Evolutionary conservation across 64 coral and sea anemone species (phyloP), one percentile per base, ranked within the genome.

Genomic region (Exaiptasia diaphana): DNA sequence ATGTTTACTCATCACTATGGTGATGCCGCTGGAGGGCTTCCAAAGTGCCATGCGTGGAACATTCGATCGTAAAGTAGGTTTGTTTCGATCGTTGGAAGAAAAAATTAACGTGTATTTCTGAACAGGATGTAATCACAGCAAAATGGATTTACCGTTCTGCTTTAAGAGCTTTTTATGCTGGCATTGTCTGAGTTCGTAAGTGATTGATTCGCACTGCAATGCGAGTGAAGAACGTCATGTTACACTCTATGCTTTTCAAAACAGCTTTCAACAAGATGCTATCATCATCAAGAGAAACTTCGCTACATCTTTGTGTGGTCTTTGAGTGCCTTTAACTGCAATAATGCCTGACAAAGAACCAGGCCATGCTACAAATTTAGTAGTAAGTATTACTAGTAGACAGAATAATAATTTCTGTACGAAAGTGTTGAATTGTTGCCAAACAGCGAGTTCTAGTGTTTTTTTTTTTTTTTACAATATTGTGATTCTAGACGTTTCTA

Each of bases 261-360:
- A 65, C 12, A 4, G 61, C 38, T 5, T 20, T 65, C 57, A 3
- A 61, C 30, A 18, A n/a, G n/a, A n/a, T n/a, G n/a, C n/a, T n/a
- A n/a, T n/a, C n/a, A n/a, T n/a, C n/a, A n/a, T n/a, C n/a, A n/a
- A n/a, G n/a, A n/a, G n/a, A n/a, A n/a, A n/a, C n/a, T n/a, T n/a
- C n/a, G n/a, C 53, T 13, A 65, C 15, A 14, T 20, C 61, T 27
- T 65, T 20, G 1, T 35, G 38, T 4, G 30, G 32, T 34, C 21
- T n/a, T 38, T 65, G 31, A 65, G 38, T 65, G 38, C 61, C 61
- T 65, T 38, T 27, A 37, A 4, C 50, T 53, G 58, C 64, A 46
- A 78, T 32, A 37, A 87, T 87, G 84, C 44, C 84, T 25, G 73
- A 52, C n/a, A 87, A 87, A 27, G 84, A 76, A 50, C 48, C 74